Base-by-base conservation (phyloP, 2,888 invertebrate species). In the Danaus chrysippus region DNA sequence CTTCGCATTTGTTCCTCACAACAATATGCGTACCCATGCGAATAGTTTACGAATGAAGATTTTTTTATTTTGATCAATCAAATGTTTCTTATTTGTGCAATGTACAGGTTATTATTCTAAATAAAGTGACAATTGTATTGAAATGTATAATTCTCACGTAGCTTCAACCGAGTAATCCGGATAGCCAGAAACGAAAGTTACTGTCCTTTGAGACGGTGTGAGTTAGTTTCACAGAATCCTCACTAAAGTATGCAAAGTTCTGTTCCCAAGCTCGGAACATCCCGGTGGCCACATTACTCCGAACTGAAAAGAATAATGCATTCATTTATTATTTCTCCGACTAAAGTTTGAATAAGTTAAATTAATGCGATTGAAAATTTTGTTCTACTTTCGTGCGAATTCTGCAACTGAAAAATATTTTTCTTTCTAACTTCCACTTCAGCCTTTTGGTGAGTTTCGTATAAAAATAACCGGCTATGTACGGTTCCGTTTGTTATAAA, bases 291-390 rank as follows among this genome's bases (percentile, higher is more conserved):
- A 53, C 52, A 58, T 58, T 58, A 58, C 53, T 58, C 41, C 53
- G 19, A 58, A 53, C 58, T 58, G 17, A 41, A 57, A 57, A 59
- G 59, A 63, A 63, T 63, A 42, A 63, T 63, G 56, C 56, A 9
- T 56, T 57, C 59, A 56, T 63, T 63, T 60, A 63, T 60, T 63
- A 63, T 60, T 56, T 54, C 60, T 54, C 41, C 55, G 42, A 41
- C 41, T 12, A 34, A 59, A 59, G 41, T 59, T 56, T 8, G 43
- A 42, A 42, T 46, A 58, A 56, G 56, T 60, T 56, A 42, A 54
- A 63, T 56, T 53, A 63, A 59, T 63, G 53, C 42, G 56, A 19
- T 60, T 59, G 43, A 53, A 44, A 54, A 46, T 63, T 58, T 59
- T 56, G 53, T 44, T 42, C 46, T 17, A 43, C 13, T 17, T 46